Conservation (phyloP, 2,797 vertebrate genomes). For the Spondyliosoma cantharus region DNA sequence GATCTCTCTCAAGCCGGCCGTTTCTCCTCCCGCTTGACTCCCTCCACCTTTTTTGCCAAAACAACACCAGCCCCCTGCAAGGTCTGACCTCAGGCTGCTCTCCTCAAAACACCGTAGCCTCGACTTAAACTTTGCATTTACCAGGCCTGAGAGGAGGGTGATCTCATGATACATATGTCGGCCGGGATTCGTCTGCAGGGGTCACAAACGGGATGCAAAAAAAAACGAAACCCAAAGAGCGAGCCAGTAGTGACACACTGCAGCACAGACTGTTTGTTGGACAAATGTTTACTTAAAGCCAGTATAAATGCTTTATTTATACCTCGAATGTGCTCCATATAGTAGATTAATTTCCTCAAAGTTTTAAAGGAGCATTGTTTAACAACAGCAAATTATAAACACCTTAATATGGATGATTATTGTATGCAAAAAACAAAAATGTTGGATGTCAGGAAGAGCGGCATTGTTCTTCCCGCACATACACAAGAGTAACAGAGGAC, state of each 20-base stretch:
- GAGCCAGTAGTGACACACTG: background rate
- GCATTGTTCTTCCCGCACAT: background rate
- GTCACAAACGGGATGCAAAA: background rate
- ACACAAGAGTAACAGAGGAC: background rate
- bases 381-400: background rate
- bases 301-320: background rate
- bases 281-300: background rate
- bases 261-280: background rate
- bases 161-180: constrained; percentile 16
- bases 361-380: background rate
- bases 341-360: background rate
- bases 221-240: background rate
- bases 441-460: background rate
- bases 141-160: background rate
- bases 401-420: background rate
- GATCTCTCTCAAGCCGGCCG: constrained; percentile 56
- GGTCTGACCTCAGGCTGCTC: constrained; percentile 55
- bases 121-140: constrained; percentile 22
- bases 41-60: constrained; percentile 58
- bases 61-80: constrained; percentile 48
- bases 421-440: background rate
- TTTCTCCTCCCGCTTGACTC: constrained; percentile 56
- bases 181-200: background rate
- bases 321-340: background rate
- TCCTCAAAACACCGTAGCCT: constrained; percentile 36